A percentile compares a stretch with the other conserved stretches of the same genome.
Conservation (phyloP, 2,888 invertebrate species). For the Cordilura impudica region DNA sequence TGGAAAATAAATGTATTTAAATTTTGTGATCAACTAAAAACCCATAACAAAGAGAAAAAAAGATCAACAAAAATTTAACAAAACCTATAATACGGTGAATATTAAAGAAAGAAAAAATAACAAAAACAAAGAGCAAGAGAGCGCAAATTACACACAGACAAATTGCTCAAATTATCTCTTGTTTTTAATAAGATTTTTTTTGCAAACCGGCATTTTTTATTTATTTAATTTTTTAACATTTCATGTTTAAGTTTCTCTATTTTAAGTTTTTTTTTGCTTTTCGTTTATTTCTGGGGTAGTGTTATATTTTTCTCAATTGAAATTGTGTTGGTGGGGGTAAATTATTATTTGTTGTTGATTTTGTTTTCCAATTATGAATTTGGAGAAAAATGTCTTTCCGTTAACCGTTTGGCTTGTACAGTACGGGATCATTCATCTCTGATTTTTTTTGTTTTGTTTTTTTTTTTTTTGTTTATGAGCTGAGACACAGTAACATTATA, state of each 20-base stretch:
- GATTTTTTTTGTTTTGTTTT: background rate
- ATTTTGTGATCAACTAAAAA: slow-evolving; percentile 51
- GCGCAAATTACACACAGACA: background rate
- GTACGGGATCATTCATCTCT: background rate
- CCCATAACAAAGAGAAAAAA: slow-evolving; percentile 35
- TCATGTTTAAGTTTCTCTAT: background rate
- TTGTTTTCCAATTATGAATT: background rate
- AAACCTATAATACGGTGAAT: slow-evolving; percentile 45
- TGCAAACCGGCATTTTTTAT: background rate
- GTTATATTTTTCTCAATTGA: background rate
- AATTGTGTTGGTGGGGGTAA: background rate
- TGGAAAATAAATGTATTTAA: slow-evolving; percentile 54
- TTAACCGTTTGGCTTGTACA: background rate
- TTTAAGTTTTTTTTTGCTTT: background rate
- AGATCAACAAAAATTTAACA: background rate
- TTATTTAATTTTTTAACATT: background rate
- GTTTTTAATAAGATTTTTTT: background rate
- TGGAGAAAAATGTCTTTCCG: background rate
- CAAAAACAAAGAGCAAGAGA: background rate
- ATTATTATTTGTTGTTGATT: background rate
- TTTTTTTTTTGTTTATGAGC: background rate
- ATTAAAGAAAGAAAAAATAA: background rate
- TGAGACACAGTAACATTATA: background rate
- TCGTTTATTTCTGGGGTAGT: background rate
- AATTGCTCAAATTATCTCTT: background rate